These are phyloP conservation scores for Labrus mixtus DNA, from an alignment of 2,113 vertebrate genomes.

Conservation along the genomic window DNA sequence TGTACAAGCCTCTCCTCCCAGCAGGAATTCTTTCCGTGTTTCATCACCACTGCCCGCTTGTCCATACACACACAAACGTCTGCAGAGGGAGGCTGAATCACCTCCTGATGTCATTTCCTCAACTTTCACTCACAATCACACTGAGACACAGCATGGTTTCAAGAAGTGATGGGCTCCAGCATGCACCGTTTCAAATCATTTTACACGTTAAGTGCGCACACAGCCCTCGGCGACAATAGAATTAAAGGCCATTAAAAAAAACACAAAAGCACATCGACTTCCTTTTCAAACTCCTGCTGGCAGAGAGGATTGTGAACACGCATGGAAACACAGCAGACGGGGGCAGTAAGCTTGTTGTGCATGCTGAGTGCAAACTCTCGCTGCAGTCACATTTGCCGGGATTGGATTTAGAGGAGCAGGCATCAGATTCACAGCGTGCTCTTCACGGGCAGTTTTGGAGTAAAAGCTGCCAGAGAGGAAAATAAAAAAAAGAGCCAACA, in stretches of 20 bases:
- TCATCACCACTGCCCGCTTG: conserved; percentile 78
- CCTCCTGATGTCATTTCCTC: conserved; percentile 79
- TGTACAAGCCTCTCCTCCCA: conserved; percentile 75
- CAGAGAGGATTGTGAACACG: not conserved
- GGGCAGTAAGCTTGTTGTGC: conserved; percentile 3
- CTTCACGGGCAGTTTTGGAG: not conserved
- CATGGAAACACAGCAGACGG: not conserved
- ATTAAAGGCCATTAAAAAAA: conserved; percentile 43
- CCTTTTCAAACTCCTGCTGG: conserved; percentile 12
- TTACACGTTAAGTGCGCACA: not conserved
- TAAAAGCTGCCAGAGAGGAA: conserved; percentile 7
- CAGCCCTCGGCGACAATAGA: conserved; percentile 10
- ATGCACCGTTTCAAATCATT: not conserved
- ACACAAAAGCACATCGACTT: conserved; percentile 27
- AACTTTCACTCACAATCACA: conserved; percentile 69
- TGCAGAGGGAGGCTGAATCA: conserved; percentile 62
- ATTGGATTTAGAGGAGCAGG: conserved; percentile 37
- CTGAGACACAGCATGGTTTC: conserved; percentile 48
- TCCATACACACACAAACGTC: conserved; percentile 57
- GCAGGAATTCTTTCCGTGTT: conserved; percentile 82
- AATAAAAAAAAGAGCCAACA: not conserved
- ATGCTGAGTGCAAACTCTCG: conserved; percentile 17
- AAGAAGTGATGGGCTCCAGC: conserved; percentile 37
- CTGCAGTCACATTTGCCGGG: conserved; percentile 36
- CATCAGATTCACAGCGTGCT: conserved; percentile 45